These are phyloP conservation scores for Psittacula derbiana DNA, from an alignment of 2,797 vertebrate genomes.

Conservation along the genomic window DNA sequence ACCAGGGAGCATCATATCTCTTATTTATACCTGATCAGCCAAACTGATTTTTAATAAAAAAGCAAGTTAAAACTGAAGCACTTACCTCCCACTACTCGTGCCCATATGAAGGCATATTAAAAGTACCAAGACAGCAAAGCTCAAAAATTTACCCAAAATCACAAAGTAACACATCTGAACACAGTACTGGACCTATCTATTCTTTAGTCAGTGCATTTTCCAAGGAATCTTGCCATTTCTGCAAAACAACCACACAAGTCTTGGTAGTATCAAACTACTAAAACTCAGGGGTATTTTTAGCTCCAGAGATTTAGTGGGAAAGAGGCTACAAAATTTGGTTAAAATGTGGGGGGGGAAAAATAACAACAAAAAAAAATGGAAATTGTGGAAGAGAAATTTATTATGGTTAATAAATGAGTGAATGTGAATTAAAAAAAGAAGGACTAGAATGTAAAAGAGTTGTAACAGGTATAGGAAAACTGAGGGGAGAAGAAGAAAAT, in stretches of 20 bases:
- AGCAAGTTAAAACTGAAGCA: not conserved
- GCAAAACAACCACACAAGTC: not conserved
- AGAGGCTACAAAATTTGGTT: not conserved
- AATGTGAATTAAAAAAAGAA: not conserved
- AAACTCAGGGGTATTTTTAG: not conserved
- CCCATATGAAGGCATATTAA: not conserved
- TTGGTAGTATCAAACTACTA: not conserved
- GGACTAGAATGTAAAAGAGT: not conserved
- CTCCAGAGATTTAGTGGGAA: not conserved
- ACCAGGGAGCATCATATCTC: not conserved
- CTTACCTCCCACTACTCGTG: not conserved
- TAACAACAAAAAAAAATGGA: not conserved
- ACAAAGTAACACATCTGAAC: not conserved
- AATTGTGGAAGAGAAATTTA: not conserved
- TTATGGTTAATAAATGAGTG: not conserved
- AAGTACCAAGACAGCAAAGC: not conserved
- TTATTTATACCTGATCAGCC: not conserved
- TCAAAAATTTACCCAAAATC: not conserved
- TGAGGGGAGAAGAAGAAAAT: not conserved
- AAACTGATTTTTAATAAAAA: not conserved
- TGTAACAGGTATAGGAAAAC: not conserved
- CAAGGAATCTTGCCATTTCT: not conserved
- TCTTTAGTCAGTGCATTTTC: not conserved
- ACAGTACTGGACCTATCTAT: no score
- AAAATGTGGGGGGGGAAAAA: accelerated